A percentile compares a stretch with the other conserved stretches of the same genome.
phyloP scores from a whole-genome alignment of 2,113 vertebrate species.

The Notarius lentiginosus region DNA sequence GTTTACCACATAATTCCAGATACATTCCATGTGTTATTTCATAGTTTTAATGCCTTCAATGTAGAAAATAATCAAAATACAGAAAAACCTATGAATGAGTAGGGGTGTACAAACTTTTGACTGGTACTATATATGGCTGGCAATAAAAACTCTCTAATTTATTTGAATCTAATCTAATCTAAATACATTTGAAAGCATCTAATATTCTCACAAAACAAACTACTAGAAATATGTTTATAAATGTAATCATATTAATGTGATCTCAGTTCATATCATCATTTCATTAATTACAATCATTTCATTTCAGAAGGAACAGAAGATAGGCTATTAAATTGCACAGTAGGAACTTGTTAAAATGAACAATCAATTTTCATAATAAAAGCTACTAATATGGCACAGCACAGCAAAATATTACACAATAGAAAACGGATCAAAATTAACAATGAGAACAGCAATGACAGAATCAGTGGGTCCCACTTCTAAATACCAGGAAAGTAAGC shows the following conservation, averaged over 20 bases:
- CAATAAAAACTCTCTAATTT: not conserved
- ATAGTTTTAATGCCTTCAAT: no score
- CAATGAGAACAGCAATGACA: not conserved
- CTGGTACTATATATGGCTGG: no score
- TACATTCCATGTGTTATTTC: no score
- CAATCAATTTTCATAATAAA: not conserved
- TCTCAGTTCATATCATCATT: conserved; percentile 12
- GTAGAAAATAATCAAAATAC: no score
- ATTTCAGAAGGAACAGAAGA: not conserved
- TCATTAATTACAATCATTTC: not conserved
- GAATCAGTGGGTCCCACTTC: not conserved
- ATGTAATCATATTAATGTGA: conserved; percentile 4
- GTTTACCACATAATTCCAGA: no score
- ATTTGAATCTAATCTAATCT: not conserved
- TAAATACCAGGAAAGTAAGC: not conserved
- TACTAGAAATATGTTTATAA: not conserved
- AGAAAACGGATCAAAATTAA: not conserved
- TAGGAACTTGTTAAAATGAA: not conserved
- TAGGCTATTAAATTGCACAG: not conserved
- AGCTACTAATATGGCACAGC: not conserved
- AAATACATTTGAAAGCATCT: not conserved
- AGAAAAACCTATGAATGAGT: no score
- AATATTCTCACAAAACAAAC: not conserved
- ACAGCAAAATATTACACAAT: not conserved
- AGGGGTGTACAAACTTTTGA: no score